Conservation (phyloP, 2,888 invertebrate genomes). For the Lasioglossum oenotherae region DNA sequence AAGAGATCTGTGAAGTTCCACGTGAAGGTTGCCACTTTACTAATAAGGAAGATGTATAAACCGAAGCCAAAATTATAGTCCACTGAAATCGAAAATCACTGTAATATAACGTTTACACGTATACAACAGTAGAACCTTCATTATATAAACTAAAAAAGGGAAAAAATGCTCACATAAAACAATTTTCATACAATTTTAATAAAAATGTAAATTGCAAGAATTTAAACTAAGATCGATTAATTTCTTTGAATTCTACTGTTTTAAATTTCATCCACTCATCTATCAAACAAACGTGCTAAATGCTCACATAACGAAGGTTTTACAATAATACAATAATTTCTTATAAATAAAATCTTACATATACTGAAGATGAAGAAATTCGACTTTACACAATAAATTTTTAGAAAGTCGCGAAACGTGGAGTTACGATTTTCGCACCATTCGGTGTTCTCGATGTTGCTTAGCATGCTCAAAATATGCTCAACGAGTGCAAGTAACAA, state of each 20-base stretch:
- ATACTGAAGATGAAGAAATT: slow-evolving; percentile 78
- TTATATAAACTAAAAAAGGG: background rate
- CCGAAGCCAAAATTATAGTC: slow-evolving; percentile 77
- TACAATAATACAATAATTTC: background rate
- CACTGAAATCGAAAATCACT: slow-evolving; percentile 57
- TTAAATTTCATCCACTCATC: too few relatives aligned
- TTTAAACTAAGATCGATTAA: too few relatives aligned
- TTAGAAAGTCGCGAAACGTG: slow-evolving; percentile 73
- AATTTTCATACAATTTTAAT: too few relatives aligned
- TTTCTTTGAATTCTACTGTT: too few relatives aligned
- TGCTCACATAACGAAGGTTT: background rate
- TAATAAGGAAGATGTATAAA: slow-evolving; percentile 83
- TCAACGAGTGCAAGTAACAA: slow-evolving; percentile 77
- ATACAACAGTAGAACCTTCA: background rate
- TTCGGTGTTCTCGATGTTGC: slow-evolving; percentile 66
- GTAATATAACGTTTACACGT: background rate
- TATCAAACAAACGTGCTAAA: background rate
- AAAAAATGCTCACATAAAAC: background rate
- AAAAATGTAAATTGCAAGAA: too few relatives aligned
- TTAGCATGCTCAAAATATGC: slow-evolving; percentile 79
- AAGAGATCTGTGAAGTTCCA: slow-evolving; percentile 92
- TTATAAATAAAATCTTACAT: slow-evolving; percentile 65
- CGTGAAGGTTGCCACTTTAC: slow-evolving; percentile 87
- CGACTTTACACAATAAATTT: slow-evolving; percentile 74
- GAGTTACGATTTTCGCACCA: slow-evolving; percentile 65